These are phyloP conservation scores for Myrmecobius fasciatus DNA, from an alignment of 2,113 vertebrate genomes.

Conservation along the genomic window DNA sequence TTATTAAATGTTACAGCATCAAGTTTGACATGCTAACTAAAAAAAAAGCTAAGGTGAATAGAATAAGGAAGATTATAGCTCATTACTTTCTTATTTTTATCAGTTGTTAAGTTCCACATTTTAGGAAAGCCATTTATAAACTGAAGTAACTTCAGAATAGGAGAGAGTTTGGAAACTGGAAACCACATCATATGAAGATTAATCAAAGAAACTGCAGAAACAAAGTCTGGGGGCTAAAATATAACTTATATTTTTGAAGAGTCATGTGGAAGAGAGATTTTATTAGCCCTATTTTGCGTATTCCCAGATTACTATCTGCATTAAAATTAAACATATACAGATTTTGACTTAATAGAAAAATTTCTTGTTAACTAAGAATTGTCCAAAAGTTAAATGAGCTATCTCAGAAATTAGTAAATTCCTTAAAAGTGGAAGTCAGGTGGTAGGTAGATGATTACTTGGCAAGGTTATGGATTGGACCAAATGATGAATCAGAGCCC, in stretches of 20 bases:
- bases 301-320: neutral
- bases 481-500: neutral
- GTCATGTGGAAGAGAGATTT: neutral
- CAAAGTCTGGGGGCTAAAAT: neutral
- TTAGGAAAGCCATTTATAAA: neutral
- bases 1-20: neutral
- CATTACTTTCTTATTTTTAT: neutral
- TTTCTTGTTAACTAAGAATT: neutral
- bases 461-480: neutral
- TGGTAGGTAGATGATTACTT: neutral
- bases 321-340: neutral
- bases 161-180: neutral
- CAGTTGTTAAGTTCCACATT: neutral
- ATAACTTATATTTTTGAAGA: neutral
- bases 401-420: neutral
- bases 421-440: neutral
- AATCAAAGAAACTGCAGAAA: neutral
- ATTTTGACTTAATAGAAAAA: neutral
- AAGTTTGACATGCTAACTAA: neutral
- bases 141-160: neutral
- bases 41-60: neutral
- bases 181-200: neutral
- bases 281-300: neutral
- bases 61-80: neutral
- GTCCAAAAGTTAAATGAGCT: neutral